Percentiles rank a stretch among this genome's conserved stretches.
Evolutionary conservation across 2,113 vertebrate genomes (phyloP).

Genomic region (Megaptera novaeangliae): DNA sequence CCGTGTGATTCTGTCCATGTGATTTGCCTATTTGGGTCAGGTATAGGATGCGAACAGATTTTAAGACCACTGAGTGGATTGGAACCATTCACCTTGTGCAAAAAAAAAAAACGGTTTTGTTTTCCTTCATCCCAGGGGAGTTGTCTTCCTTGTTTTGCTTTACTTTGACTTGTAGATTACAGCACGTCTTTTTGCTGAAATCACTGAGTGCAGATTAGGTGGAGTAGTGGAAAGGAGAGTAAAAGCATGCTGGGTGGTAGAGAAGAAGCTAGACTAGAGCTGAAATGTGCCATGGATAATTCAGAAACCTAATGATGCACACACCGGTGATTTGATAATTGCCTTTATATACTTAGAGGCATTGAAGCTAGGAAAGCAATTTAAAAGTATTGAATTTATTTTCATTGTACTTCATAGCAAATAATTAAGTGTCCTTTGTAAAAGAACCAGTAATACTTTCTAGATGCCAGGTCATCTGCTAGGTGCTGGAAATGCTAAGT

Average conservation of each 20-base stretch:
- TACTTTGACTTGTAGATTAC: not conserved
- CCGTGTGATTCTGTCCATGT: not conserved
- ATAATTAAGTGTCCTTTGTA: slow-evolving; percentile 11
- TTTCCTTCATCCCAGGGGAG: not conserved
- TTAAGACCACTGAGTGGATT: not conserved
- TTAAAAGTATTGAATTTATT: slow-evolving; percentile 48
- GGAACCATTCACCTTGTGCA: not conserved
- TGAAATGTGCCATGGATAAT: not conserved
- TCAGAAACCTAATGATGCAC: not conserved
- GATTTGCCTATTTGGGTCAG: not conserved
- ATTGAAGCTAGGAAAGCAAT: slow-evolving; percentile 27
- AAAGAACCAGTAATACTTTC: not conserved
- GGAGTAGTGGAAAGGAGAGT: not conserved
- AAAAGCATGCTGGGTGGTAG: not conserved
- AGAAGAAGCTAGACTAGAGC: slow-evolving; percentile 5
- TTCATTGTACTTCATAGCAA: slow-evolving; percentile 45
- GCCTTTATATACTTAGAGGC: not conserved
- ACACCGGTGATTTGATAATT: slow-evolving; percentile 4
- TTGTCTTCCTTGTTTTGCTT: not conserved
- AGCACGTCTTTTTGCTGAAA: not conserved
- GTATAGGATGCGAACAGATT: not conserved
- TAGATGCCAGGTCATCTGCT: not conserved
- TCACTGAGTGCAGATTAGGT: not conserved
- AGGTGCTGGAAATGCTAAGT: not conserved
- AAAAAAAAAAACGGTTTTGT: not conserved